Evolutionary conservation across 2,113 vertebrate species (phyloP).

Genomic region (Rhabdomys dilectus): DNA sequence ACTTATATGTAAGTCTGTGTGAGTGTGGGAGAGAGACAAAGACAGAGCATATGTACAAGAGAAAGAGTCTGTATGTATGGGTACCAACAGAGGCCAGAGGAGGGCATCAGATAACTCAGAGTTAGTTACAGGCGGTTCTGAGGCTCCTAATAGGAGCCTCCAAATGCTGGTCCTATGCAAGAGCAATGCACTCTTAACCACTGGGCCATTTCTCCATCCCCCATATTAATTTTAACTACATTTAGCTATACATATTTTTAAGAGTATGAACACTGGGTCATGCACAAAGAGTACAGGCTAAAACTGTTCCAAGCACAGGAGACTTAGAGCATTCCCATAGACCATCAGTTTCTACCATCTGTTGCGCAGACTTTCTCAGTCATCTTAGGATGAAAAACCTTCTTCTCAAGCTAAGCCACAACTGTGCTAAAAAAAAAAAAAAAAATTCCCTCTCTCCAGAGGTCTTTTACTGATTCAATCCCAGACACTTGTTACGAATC

Average conservation of each 20-base stretch:
- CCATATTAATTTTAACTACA: not conserved
- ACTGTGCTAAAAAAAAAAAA: conserved; percentile 43
- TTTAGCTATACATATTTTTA: conserved; percentile 27
- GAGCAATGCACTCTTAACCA: not conserved
- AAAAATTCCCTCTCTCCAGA: not conserved
- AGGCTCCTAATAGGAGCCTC: no score
- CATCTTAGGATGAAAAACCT: not conserved
- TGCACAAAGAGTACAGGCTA: not conserved
- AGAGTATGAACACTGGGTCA: not conserved
- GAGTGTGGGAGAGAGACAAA: not conserved
- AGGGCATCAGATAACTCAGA: not conserved
- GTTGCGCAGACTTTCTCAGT: not conserved
- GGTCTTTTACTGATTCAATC: not conserved
- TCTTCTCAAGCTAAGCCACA: not conserved
- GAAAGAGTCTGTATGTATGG: no score
- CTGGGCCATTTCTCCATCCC: not conserved
- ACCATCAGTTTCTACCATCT: not conserved
- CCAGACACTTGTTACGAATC: not conserved
- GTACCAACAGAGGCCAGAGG: not conserved
- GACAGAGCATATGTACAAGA: not conserved
- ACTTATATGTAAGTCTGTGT: no score
- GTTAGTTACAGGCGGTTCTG: not conserved
- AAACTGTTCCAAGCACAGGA: not conserved
- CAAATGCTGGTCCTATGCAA: not conserved
- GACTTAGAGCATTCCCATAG: not conserved